Base-by-base conservation (phyloP, 2,113 vertebrate genomes). In the Lasiurus cinereus region DNA sequence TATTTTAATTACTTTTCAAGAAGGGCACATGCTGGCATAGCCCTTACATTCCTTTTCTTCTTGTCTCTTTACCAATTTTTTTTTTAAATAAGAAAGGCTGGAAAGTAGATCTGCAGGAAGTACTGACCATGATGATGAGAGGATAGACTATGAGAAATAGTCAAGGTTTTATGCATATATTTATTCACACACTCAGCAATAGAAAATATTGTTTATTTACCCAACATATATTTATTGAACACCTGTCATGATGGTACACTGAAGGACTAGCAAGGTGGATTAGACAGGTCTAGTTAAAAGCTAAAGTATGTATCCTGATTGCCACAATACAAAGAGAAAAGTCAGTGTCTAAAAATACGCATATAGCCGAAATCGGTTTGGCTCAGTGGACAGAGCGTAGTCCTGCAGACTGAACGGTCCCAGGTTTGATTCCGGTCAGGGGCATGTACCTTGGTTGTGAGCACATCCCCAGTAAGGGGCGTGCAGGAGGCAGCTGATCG, bases 41-140 rank as follows among this genome's bases (percentile, higher is more conserved):
- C 0, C 36, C 36, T 94, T 86, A 14, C 18, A 77, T 76, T 70
- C n/a, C 50, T 92, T 95, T 15, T 24, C n/a, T 83, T 59, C 69
- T 69, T 85, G 24, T 83, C 27, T 59, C 33, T 76, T 91, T 59
- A 43, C 33, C 43, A 64, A 24, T 48, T 87, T 91, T 86, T 90
- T 64, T 64, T 29, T 24, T n/a, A 52, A 83, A 36, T 54, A 54
- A 18, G n/a, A 29, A 59, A 87, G 31, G 29, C 43, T 83, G 83
- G 21, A 91, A 87, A 33, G 76, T 52, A 19, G 62, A 50, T n/a
- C 14, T 77, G 50, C n/a, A 83, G 82, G 3, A 29, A 10, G 36
- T 39, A 50, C 24, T 54, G 79, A 73, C 85, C 46, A 66, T 67
- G 31, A 50, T 70, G 46, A 87, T 31, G 22, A 82, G 5, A 87